Conservation (phyloP, 2,888 invertebrate genomes). For the Lasioglossum marginatum region DNA sequence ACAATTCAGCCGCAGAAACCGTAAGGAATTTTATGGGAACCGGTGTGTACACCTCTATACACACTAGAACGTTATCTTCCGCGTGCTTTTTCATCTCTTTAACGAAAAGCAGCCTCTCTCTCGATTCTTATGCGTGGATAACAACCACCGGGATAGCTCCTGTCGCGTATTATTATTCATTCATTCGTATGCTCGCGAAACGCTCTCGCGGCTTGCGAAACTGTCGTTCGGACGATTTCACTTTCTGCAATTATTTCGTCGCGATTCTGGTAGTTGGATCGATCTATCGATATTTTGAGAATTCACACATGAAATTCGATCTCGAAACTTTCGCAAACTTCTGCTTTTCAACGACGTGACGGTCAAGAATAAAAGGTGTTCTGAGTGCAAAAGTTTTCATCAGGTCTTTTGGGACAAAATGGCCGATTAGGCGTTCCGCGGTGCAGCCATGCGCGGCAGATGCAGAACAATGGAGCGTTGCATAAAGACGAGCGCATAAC, state of each 20-base stretch:
- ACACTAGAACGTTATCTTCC: conserved; percentile 59
- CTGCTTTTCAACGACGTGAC: not conserved
- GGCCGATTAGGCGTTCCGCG: conserved; percentile 9
- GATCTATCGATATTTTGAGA: not conserved
- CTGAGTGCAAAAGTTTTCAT: too few species aligned
- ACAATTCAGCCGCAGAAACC: conserved; percentile 77
- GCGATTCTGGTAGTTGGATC: not conserved
- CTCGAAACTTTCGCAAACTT: too few species aligned
- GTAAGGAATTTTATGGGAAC: conserved; percentile 79
- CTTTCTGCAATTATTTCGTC: conserved; percentile 37
- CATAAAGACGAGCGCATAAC: conserved; percentile 61
- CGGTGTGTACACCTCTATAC: conserved; percentile 62
- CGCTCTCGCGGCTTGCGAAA: not conserved
- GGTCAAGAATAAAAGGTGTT: not conserved
- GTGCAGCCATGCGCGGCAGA: conserved; percentile 10
- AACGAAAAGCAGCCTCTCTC: conserved; percentile 15
- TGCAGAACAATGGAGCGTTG: conserved; percentile 60
- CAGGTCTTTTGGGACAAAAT: not conserved
- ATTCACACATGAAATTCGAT: too few species aligned
- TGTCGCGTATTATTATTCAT: not conserved
- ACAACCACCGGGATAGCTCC: not conserved
- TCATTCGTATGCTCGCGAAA: not conserved
- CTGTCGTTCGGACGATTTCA: conserved; percentile 6
- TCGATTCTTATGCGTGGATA: not conserved
- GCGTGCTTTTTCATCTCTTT: conserved; percentile 54